Evolutionary conservation across 23 tunicate genomes (phyloP).

Genomic region (Trididemnum clinides): DNA sequence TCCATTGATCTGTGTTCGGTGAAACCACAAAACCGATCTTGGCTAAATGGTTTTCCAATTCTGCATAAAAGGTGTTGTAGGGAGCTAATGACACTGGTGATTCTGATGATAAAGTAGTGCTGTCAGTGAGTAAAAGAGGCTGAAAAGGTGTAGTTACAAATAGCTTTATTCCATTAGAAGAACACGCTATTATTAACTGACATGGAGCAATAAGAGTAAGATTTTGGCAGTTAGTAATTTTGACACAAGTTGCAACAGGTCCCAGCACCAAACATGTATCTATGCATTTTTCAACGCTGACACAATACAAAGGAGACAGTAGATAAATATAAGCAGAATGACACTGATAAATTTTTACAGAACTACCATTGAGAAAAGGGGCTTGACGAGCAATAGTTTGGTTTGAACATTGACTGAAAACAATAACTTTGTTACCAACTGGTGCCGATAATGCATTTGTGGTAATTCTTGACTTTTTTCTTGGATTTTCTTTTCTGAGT

Average conservation of each 20-base stretch:
- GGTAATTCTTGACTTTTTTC: conserved; percentile 41
- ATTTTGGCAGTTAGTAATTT: conserved; percentile 63
- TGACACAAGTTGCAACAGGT: conserved; percentile 70
- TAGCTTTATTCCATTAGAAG: conserved; percentile 36
- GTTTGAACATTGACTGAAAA: conserved; percentile 67
- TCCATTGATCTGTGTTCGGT: conserved; percentile 90
- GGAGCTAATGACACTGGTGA: conserved; percentile 76
- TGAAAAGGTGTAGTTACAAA: conserved; percentile 72
- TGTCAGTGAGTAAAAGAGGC: conserved; percentile 61
- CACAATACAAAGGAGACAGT: conserved; percentile 71
- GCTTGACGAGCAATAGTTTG: conserved; percentile 82
- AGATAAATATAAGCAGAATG: conserved; percentile 67
- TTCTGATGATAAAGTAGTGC: not conserved
- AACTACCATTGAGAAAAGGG: conserved; percentile 29
- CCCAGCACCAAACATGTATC: conserved; percentile 69
- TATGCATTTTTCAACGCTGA: conserved; percentile 84
- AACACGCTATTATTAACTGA: conserved; percentile 45
- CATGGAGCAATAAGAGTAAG: conserved; percentile 77
- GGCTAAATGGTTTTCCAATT: conserved; percentile 70
- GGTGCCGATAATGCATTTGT: conserved; percentile 32
- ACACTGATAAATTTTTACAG: conserved; percentile 63
- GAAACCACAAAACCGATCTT: conserved; percentile 69
- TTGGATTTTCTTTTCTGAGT: not conserved
- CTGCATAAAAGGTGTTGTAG: conserved; percentile 79
- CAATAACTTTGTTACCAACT: conserved; percentile 20